Evolutionary conservation across 2,113 vertebrate species (phyloP), one percentile per base, ranked within the genome.

Genomic region (Oplegnathus fasciatus): DNA sequence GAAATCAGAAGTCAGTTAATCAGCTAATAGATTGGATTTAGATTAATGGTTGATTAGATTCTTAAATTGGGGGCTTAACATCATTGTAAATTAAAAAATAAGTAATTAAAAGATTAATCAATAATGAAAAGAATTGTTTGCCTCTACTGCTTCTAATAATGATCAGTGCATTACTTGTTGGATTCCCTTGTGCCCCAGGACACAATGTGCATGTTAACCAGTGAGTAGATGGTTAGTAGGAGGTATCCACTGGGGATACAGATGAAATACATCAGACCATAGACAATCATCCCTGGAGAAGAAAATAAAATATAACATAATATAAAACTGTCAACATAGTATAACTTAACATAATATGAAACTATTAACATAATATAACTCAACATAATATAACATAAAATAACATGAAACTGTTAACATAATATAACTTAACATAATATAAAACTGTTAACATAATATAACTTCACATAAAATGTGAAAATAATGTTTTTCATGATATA

Each of bases 191-290:
- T 97, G 46, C 96, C 96, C 96, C 96, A 97, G n/a, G 96, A 92
- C 44, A 97, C 96, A 46, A 78, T 87, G 90, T 96, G 69, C 96
- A 97, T 96, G 93, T 97, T 97, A 75, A 97, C 96, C 79, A 96
- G 88, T 2, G 95, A 96, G 89, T 97, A 97, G 87, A 96, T 97
- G 79, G 95, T 95, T 34, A 97, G 90, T 2, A 97, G 92, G 57
- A 97, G 95, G 84, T 96, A 97, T 60, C 96, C 96, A 85, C 96
- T 96, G 52, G 96, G 96, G 62, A 96, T 96, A 80, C 96, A 97
- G 85, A 97, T 95, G 90, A 96, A 95, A 85, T 97, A 97, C 94
- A 96, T 94, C 77, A 97, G 89, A 55, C 96, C 96, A 24, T 97
- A 96, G 75, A 96, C 20, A 24, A 97, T 95, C 93, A 95, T 79